Conservation (phyloP, 2,113 vertebrate species). For the Ranitomeya variabilis region DNA sequence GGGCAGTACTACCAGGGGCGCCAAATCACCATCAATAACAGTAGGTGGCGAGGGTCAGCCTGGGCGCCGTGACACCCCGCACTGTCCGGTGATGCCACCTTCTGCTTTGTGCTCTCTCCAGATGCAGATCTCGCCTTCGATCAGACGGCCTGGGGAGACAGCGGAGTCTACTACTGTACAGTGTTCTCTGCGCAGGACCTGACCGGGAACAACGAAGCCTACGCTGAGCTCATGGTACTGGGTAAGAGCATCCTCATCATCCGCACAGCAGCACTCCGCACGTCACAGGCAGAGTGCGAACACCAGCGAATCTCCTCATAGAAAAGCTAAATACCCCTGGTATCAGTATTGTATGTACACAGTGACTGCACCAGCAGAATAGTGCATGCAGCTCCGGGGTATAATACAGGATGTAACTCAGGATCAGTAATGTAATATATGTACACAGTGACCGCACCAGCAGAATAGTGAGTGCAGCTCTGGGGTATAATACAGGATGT, state of each 20-base stretch:
- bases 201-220: slow-evolving; percentile 81
- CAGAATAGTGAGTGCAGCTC: no score
- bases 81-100: neutral
- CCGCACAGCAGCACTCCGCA: neutral
- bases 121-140: slow-evolving; percentile 84
- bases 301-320: no score
- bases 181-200: slow-evolving; percentile 80
- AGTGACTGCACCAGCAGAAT: no score
- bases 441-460: no score
- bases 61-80: neutral
- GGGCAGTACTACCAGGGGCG: slow-evolving; percentile 79
- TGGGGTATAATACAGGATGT: no score
- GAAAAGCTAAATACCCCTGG: no score
- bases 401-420: no score
- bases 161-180: slow-evolving; percentile 83
- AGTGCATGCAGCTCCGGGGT: no score
- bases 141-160: slow-evolving; percentile 88
- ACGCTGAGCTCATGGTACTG: slow-evolving; percentile 83
- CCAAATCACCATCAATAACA: slow-evolving; percentile 78
- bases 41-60: slow-evolving; percentile 64
- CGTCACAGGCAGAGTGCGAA: no score
- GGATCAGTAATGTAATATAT: no score
- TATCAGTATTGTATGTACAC: no score
- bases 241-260: slow-evolving; percentile 71
- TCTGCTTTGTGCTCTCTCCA: slow-evolving; percentile 51